Evolutionary conservation across 2,888 invertebrate genomes (phyloP).

Genomic region (Nineta flava): DNA sequence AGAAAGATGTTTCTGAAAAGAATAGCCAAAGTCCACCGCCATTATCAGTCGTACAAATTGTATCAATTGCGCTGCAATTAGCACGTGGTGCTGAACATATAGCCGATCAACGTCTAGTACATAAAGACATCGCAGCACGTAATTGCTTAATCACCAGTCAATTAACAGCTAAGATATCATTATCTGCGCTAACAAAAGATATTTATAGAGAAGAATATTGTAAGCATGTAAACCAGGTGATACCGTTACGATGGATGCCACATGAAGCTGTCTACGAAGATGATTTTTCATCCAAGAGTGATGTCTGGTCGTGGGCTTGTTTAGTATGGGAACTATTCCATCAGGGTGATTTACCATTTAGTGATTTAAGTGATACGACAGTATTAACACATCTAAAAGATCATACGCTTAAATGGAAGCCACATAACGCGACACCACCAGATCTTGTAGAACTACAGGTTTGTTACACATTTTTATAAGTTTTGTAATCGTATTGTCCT

Average conservation of each 20-base stretch:
- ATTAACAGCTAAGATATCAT: conserved; percentile 68
- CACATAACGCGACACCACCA: conserved; percentile 45
- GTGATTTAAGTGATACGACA: conserved; percentile 58
- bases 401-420: conserved; percentile 49
- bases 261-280: conserved; percentile 79
- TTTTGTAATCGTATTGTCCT: too few relatives aligned
- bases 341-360: conserved; percentile 61
- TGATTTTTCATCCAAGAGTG: conserved; percentile 83
- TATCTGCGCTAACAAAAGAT: conserved; percentile 63
- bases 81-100: conserved; percentile 70
- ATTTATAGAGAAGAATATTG: conserved; percentile 84
- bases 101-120: conserved; percentile 60
- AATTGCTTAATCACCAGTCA: conserved; percentile 79
- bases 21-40: conserved; percentile 29
- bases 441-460: conserved; percentile 41
- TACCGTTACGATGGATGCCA: conserved; percentile 84
- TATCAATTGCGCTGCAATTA: conserved; percentile 56
- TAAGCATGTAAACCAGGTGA: conserved; percentile 64
- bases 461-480: not conserved
- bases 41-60: conserved; percentile 49
- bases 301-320: conserved; percentile 82
- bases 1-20: conserved; percentile 20
- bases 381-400: conserved; percentile 47
- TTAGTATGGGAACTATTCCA: conserved; percentile 81
- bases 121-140: conserved; percentile 80